These are phyloP conservation scores for Gortyna flavago DNA, from an alignment of 2,888 invertebrate species.

Conservation along the genomic window DNA sequence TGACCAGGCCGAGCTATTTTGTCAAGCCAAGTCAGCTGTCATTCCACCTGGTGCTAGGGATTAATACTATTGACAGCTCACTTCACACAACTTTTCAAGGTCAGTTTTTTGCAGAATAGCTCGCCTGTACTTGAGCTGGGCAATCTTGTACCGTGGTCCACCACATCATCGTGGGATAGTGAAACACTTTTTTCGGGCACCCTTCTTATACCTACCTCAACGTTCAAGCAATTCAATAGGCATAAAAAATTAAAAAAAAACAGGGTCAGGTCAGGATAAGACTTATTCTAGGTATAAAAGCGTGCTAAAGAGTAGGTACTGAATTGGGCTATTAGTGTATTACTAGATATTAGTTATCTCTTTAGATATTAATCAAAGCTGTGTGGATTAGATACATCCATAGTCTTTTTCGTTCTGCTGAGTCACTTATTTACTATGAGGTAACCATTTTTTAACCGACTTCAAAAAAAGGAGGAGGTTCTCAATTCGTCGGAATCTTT, in stretches of 20 bases:
- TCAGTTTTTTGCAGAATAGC: neutral
- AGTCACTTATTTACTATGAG: too few species aligned
- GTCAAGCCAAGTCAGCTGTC: too few species aligned
- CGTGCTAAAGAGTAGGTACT: slow-evolving; percentile 20
- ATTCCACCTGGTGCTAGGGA: neutral
- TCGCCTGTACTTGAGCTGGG: neutral
- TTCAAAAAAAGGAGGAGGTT: too few species aligned
- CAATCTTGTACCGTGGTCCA: neutral
- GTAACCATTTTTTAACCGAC: too few species aligned
- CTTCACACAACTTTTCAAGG: neutral
- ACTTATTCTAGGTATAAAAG: too few species aligned
- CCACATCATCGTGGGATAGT: neutral
- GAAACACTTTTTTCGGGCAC: neutral
- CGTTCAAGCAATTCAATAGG: slow-evolving; percentile 19
- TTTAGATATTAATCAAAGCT: slow-evolving; percentile 18
- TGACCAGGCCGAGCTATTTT: neutral
- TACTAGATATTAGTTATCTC: slow-evolving; percentile 24
- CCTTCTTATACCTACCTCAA: too few species aligned
- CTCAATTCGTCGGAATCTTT: too few species aligned
- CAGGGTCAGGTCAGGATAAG: too few species aligned
- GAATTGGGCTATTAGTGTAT: neutral
- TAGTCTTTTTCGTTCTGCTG: slow-evolving; percentile 11
- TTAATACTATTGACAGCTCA: neutral
- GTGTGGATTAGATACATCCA: slow-evolving; percentile 10
- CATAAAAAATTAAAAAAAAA: too few species aligned